phyloP scores from a whole-genome alignment of 2,888 invertebrate genomes.

The Chrysodeixis includens region DNA sequence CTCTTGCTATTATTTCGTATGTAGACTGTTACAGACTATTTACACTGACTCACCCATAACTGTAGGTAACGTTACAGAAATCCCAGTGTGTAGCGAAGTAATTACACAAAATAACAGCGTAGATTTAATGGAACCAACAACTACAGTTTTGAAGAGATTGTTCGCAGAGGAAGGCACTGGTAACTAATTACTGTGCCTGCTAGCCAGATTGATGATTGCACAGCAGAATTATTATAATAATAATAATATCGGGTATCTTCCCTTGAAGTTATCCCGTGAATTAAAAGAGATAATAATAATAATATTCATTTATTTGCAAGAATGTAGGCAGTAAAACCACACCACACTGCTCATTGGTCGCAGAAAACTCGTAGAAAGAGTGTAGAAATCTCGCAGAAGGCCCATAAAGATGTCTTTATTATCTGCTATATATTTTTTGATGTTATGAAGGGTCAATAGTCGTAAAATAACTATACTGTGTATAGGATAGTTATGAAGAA shows the following conservation, averaged over 20 bases:
- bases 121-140: neutral
- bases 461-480: neutral
- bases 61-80: neutral
- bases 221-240: neutral
- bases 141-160: slow-evolving; percentile 3
- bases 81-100: neutral
- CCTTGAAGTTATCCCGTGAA: too few relatives aligned
- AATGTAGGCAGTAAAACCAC: neutral
- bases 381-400: neutral
- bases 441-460: neutral
- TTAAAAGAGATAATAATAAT: too few relatives aligned
- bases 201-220: neutral
- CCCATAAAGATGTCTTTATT: neutral
- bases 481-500: neutral
- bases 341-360: neutral
- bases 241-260: too few relatives aligned
- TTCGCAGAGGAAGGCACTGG: neutral
- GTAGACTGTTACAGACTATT: too few relatives aligned
- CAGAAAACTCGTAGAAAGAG: too few relatives aligned
- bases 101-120: neutral
- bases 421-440: neutral
- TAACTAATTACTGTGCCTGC: neutral
- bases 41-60: neutral
- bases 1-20: too few relatives aligned
- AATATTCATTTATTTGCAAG: too few relatives aligned